Evolutionary conservation across 2,888 invertebrate species (phyloP), one percentile per base, ranked within the genome.

Genomic region (Noctua pronuba): DNA sequence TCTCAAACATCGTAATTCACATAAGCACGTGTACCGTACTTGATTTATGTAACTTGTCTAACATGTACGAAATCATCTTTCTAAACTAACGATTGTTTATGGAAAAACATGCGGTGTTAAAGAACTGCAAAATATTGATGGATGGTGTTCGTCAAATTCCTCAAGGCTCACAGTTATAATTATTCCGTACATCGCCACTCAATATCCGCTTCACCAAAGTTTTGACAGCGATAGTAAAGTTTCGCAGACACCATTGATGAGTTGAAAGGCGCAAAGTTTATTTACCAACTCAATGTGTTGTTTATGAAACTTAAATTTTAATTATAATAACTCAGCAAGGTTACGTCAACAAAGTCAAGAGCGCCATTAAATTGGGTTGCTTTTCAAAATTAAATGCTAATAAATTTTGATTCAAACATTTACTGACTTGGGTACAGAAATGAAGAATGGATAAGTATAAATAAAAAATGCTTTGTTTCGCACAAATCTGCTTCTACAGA

Each of bases 281-380:
- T 90, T 85, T 87, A 84, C 71, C 73, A 80, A 64, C 71, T 68
- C 74, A 77, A 83, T 82, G 72, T 78, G 83, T 81, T 91, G 89
- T 90, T 88, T 87, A 86, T 79, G 68, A 84, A 86, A 85, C 85
- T 85, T 84, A 81, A 82, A 86, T 85, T 87, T 79, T 84, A 85
- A 90, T 87, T 86, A 79, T 82, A 84, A 90, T 86, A 83, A 84
- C 83, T 77, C 83, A 28, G 68, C 75, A 87, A 88, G 89, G 88
- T 89, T 88, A 86, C 11, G 83, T 82, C 79, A 85, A 87, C 88
- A 91, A 89, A 91, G 91, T 91, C 90, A 91, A 91, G 90, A 85
- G 69, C 90, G 80, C 84, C 76, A 81, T 88, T 85, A 86, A 87
- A 80, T 81, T 82, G 65, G 71, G 66, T 80, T 65, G 79, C 80